Conservation (phyloP, 2,888 invertebrate species). For the Pyrgus malvae region DNA sequence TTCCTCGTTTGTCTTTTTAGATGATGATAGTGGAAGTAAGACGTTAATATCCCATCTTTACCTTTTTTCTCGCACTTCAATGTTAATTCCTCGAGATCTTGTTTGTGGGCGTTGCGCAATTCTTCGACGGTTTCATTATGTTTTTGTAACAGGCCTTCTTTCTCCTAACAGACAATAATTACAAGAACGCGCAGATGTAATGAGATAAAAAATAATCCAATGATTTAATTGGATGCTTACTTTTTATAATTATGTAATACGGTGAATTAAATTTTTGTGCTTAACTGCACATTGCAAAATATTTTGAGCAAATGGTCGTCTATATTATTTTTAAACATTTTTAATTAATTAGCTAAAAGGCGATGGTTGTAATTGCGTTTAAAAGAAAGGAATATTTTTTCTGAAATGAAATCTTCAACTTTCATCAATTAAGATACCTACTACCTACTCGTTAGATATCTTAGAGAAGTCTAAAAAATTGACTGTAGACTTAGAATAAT, state of each 20-base stretch:
- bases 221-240: neutral
- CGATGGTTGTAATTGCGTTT: too few species aligned
- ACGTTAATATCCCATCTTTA: conserved; percentile 34
- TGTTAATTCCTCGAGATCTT: conserved; percentile 55
- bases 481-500: too few species aligned
- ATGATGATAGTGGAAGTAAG: neutral
- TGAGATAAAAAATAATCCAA: neutral
- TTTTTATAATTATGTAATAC: too few species aligned
- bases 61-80: conserved; percentile 58
- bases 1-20: too few species aligned
- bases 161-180: conserved; percentile 51
- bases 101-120: conserved; percentile 53
- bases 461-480: too few species aligned
- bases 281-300: too few species aligned
- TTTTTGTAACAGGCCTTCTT: conserved; percentile 49
- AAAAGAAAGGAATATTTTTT: too few species aligned
- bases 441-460: too few species aligned
- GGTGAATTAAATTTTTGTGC: too few species aligned
- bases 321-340: neutral
- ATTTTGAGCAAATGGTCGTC: too few species aligned
- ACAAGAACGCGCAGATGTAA: neutral
- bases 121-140: conserved; percentile 51
- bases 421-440: too few species aligned
- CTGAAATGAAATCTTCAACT: too few species aligned
- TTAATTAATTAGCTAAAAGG: neutral